Conservation (phyloP, 1,140 invertebrate genomes). For the Zophobas atratus region DNA sequence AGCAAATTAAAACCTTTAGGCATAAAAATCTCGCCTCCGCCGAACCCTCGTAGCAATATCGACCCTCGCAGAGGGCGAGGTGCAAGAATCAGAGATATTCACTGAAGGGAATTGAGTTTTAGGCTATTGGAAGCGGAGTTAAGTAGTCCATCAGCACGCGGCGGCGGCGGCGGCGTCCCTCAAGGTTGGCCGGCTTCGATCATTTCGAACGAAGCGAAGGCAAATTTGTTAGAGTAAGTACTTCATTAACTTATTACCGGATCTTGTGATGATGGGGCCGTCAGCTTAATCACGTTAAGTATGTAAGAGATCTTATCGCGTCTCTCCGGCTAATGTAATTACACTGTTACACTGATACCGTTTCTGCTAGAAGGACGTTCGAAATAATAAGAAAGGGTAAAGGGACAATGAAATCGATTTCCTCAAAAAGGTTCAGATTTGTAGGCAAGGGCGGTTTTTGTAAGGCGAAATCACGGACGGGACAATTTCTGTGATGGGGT, state of each 20-base stretch:
- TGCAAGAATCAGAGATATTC: constrained; percentile 46
- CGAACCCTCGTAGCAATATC: constrained; percentile 16
- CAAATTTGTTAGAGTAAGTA: constrained; percentile 56
- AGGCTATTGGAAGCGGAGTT: constrained; percentile 45
- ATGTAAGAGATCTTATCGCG: constrained; percentile 38
- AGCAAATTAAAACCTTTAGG: not conserved
- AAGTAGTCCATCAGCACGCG: constrained; percentile 42
- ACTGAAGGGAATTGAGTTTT: constrained; percentile 46
- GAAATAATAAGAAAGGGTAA: not conserved
- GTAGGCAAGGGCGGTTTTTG: not conserved
- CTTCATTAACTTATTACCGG: constrained; percentile 57
- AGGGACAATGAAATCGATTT: not conserved
- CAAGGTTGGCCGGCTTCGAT: constrained; percentile 32
- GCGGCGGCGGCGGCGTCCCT: not conserved
- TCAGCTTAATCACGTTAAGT: constrained; percentile 41
- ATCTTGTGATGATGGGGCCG: constrained; percentile 46
- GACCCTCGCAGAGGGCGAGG: constrained; percentile 38
- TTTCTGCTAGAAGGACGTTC: not conserved
- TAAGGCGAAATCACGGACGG: too few relatives aligned
- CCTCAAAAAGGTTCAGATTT: not conserved
- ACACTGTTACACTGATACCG: constrained; percentile 23
- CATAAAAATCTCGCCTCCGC: not conserved
- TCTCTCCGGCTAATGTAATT: constrained; percentile 29
- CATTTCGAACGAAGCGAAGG: constrained; percentile 47
- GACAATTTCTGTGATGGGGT: too few relatives aligned